Evolutionary conservation across 2,888 invertebrate genomes (phyloP).

Genomic region (Megalurothrips usitatus): DNA sequence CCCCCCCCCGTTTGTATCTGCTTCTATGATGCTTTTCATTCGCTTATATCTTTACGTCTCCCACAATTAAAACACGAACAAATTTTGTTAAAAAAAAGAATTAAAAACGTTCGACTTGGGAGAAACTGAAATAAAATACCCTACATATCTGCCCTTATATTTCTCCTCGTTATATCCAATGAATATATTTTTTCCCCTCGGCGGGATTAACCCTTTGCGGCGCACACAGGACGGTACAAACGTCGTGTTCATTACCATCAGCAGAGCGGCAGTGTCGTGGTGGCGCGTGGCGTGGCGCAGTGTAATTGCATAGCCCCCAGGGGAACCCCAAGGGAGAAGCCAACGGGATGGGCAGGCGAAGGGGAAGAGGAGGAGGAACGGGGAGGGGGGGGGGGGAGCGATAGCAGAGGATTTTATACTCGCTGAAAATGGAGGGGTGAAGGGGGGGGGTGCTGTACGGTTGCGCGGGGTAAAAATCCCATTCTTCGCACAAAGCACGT

Average conservation of each 20-base stretch:
- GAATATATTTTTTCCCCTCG: too few species aligned
- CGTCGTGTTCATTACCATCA: neutral
- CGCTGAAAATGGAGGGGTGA: neutral
- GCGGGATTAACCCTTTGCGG: neutral
- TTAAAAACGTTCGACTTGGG: too few species aligned
- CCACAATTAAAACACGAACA: too few species aligned
- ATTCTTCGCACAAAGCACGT: conserved; percentile 25
- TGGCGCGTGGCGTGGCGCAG: neutral
- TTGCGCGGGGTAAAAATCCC: conserved; percentile 1
- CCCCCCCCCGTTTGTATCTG: too few species aligned
- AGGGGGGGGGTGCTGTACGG: too few species aligned
- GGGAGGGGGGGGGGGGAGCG: neutral
- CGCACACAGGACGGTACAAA: neutral
- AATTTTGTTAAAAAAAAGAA: too few species aligned
- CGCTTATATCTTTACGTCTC: too few species aligned
- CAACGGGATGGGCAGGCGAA: neutral
- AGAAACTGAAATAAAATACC: too few species aligned
- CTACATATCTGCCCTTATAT: too few species aligned
- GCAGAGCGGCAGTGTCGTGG: neutral
- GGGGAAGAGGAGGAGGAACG: too few species aligned
- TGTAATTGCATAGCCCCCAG: neutral
- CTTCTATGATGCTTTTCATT: too few species aligned
- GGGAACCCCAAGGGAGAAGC: neutral
- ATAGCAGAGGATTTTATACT: neutral
- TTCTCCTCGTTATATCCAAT: too few species aligned